These are phyloP conservation scores for Mormyrus lacerda DNA, from an alignment of 2,113 vertebrate genomes.

Conservation along the genomic window DNA sequence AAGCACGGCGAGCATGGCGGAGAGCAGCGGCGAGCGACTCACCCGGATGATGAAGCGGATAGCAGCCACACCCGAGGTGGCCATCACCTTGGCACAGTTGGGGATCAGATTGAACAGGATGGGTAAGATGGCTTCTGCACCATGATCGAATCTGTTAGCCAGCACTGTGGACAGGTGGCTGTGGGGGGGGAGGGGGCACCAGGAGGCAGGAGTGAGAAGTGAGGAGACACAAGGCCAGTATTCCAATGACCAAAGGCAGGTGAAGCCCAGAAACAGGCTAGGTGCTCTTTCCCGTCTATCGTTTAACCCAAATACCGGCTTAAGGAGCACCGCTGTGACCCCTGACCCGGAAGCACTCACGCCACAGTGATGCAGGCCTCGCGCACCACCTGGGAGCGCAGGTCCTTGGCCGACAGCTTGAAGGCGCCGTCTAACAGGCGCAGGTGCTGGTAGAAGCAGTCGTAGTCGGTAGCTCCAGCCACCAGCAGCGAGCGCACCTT, in stretches of 20 bases:
- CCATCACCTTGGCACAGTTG: constrained; percentile 96
- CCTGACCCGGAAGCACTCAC: constrained; percentile 64
- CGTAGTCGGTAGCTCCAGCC: constrained; percentile 81
- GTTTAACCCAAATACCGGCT: neutral
- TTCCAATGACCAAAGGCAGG: neutral
- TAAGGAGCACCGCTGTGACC: neutral
- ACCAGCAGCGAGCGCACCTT: constrained; percentile 87
- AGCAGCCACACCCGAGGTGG: constrained; percentile 84
- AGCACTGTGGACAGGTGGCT: constrained; percentile 86
- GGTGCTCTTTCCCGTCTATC: neutral
- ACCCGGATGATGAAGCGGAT: constrained; percentile 95
- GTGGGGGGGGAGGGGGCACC: neutral
- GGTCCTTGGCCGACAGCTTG: constrained; percentile 93
- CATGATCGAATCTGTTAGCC: constrained; percentile 95
- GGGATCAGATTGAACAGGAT: constrained; percentile 95
- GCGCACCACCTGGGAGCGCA: constrained; percentile 90
- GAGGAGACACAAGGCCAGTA: neutral
- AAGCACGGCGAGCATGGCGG: neutral
- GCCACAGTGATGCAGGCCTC: constrained; percentile 96
- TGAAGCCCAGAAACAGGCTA: neutral
- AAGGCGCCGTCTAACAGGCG: constrained; percentile 89
- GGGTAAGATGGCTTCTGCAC: constrained; percentile 91
- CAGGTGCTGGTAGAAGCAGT: constrained; percentile 93
- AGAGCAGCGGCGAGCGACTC: constrained; percentile 25
- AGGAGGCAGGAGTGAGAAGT: neutral